These are phyloP conservation scores for Oscheius sp. DNA, from an alignment of 2,888 invertebrate species.

Conservation along the genomic window DNA sequence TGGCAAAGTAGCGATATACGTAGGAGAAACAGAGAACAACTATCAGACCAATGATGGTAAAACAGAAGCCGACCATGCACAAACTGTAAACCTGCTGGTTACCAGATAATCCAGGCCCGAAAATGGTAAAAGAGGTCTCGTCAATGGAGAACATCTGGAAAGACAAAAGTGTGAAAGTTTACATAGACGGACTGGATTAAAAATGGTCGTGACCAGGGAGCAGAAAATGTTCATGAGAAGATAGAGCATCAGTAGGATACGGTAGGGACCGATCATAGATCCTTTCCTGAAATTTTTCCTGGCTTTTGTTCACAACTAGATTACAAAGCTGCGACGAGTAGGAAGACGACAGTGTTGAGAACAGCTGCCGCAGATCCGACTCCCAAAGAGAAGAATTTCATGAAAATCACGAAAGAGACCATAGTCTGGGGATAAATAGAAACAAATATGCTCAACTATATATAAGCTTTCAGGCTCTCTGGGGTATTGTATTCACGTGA, in stretches of 20 bases:
- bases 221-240: not conserved
- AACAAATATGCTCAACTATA: no score
- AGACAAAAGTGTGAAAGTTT: not conserved
- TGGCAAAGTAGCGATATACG: not conserved
- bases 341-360: not conserved
- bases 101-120: not conserved
- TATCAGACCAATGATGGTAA: not conserved
- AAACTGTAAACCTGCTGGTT: not conserved
- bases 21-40: constrained; percentile 1
- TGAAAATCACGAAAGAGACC: not conserved
- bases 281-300: not conserved
- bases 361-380: not conserved
- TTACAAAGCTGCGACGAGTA: not conserved
- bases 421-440: no score
- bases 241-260: not conserved
- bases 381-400: not conserved
- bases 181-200: not conserved
- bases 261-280: not conserved
- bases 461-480: no score
- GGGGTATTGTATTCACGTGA: no score
- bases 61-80: not conserved
- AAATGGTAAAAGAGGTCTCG: not conserved
- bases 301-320: not conserved
- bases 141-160: not conserved
- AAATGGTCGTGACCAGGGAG: not conserved